phyloP scores from a whole-genome alignment of 2,888 invertebrate genomes.

The Esperia sulphurella region DNA sequence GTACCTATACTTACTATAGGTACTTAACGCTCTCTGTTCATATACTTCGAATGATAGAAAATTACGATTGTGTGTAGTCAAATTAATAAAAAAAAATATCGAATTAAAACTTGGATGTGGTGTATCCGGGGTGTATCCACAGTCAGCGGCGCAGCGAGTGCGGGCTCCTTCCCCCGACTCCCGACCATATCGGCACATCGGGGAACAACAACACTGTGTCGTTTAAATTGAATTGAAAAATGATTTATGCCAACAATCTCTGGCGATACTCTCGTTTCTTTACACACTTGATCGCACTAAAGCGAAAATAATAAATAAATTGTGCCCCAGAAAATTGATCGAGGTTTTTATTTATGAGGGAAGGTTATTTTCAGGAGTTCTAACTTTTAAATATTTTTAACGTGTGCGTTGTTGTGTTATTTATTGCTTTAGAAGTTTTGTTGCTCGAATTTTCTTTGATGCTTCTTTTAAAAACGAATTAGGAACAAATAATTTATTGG shows the following conservation, averaged over 20 bases:
- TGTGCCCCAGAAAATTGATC: slow-evolving; percentile 46
- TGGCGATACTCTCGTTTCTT: slow-evolving; percentile 56
- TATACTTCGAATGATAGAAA: too few species aligned
- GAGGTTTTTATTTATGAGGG: slow-evolving; percentile 38
- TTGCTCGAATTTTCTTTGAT: slow-evolving; percentile 16
- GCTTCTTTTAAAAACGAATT: slow-evolving; percentile 1
- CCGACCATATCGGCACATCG: slow-evolving; percentile 45
- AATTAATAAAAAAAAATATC: too few species aligned
- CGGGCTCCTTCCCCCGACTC: slow-evolving; percentile 14
- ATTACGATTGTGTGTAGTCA: too few species aligned
- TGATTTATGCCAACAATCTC: slow-evolving; percentile 72
- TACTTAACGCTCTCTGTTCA: too few species aligned
- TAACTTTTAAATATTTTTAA: slow-evolving; percentile 26
- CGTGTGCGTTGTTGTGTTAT: slow-evolving; percentile 28
- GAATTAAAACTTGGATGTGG: too few species aligned
- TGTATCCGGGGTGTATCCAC: slow-evolving; percentile 29
- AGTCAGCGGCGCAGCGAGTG: slow-evolving; percentile 8
- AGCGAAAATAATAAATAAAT: slow-evolving; percentile 32
- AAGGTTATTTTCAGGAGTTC: slow-evolving; percentile 31
- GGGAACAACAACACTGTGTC: slow-evolving; percentile 63
- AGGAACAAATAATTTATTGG: not conserved
- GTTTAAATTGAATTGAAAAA: slow-evolving; percentile 75
- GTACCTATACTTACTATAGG: too few species aligned
- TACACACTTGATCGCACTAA: slow-evolving; percentile 58
- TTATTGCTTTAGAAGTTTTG: slow-evolving; percentile 28